phyloP scores from a whole-genome alignment of 2,888 invertebrate genomes.

The Sturmia bella region DNA sequence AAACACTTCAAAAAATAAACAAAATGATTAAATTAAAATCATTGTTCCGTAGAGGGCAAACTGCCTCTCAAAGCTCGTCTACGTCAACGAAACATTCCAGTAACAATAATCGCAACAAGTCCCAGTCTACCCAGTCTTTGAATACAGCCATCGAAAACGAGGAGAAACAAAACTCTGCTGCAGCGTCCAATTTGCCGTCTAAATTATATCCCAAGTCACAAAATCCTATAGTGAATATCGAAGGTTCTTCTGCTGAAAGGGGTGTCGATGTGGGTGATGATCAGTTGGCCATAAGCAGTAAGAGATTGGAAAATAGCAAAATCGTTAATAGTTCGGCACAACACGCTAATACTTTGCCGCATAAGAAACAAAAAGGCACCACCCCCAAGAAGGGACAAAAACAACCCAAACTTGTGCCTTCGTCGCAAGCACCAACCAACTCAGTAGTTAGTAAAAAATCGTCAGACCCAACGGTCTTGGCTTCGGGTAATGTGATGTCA shows the following conservation, averaged over 20 bases:
- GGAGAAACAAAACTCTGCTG: slow-evolving; percentile 67
- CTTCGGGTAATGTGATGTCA: slow-evolving; percentile 75
- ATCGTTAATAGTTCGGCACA: slow-evolving; percentile 32
- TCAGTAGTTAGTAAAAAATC: slow-evolving; percentile 64
- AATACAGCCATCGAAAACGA: slow-evolving; percentile 75
- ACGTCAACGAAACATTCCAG: slow-evolving; percentile 70
- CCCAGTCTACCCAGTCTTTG: slow-evolving; percentile 78
- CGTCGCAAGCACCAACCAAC: slow-evolving; percentile 11
- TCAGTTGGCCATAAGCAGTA: slow-evolving; percentile 39
- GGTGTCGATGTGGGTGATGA: slow-evolving; percentile 78
- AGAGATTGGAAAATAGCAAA: slow-evolving; percentile 63
- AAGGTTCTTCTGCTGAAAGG: slow-evolving; percentile 75
- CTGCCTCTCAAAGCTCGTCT: slow-evolving; percentile 81
- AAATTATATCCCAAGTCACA: slow-evolving; percentile 74
- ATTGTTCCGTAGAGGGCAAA: slow-evolving; percentile 93
- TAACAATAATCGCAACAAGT: slow-evolving; percentile 81
- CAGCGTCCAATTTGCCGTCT: slow-evolving; percentile 67
- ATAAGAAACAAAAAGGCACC: slow-evolving; percentile 76
- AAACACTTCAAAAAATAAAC: background rate
- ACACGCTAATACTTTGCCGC: slow-evolving; percentile 75
- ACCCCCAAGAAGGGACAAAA: slow-evolving; percentile 77
- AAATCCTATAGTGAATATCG: slow-evolving; percentile 71
- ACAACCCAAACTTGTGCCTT: slow-evolving; percentile 78
- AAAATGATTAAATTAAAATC: slow-evolving; percentile 95
- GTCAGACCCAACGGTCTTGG: slow-evolving; percentile 55